Percentiles rank a stretch among this genome's conserved stretches.
These are phyloP conservation scores for Mellilla xanthometata DNA, from an alignment of 2,888 invertebrate genomes.

Conservation along the genomic window DNA sequence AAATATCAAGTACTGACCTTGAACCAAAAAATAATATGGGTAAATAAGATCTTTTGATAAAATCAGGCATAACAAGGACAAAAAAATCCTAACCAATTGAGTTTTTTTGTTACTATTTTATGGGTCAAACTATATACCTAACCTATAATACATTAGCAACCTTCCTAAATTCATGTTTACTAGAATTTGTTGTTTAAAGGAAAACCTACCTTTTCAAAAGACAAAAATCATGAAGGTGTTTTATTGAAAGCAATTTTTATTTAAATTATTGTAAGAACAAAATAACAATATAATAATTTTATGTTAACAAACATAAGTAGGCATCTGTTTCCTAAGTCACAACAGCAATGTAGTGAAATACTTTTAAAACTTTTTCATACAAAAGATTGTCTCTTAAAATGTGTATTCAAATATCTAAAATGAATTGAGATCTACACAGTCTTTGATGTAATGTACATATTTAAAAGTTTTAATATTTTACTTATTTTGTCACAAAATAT, in stretches of 20 bases:
- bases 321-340: slow-evolving; percentile 72
- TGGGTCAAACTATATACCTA: too few species aligned
- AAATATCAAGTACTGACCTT: too few species aligned
- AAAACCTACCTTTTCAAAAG: too few species aligned
- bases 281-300: slow-evolving; percentile 65
- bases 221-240: too few species aligned
- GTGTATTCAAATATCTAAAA: slow-evolving; percentile 18
- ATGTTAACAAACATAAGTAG: slow-evolving; percentile 77
- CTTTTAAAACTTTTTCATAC: slow-evolving; percentile 18
- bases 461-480: slow-evolving; percentile 1
- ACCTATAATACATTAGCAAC: too few species aligned
- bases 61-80: too few species aligned
- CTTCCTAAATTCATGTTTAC: too few species aligned
- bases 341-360: slow-evolving; percentile 43
- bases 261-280: slow-evolving; percentile 66
- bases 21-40: too few species aligned
- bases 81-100: too few species aligned
- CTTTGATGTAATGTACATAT: slow-evolving; percentile 24
- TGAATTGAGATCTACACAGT: slow-evolving; percentile 51
- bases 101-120: too few species aligned
- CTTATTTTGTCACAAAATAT: background rate
- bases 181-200: too few species aligned
- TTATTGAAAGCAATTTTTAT: slow-evolving; percentile 71
- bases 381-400: slow-evolving; percentile 10
- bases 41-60: too few species aligned